A percentile compares a stretch with the other conserved stretches of the same genome.
Conservation (phyloP, 1,140 invertebrate species). For the Philopotamus ludificatus region DNA sequence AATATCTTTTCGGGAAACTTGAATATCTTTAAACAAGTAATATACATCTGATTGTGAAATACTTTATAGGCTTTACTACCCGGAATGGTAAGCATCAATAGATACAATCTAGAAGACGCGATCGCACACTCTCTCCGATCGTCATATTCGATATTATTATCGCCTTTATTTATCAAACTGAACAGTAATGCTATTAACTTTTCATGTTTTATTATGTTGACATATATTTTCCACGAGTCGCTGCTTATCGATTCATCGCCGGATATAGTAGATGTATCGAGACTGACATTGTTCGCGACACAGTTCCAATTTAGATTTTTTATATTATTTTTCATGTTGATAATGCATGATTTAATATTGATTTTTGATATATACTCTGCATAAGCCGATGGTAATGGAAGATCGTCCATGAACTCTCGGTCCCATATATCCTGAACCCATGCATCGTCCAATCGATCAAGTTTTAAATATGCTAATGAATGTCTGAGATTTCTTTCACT, state of each 20-base stretch:
- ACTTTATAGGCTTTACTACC: slow-evolving; percentile 31
- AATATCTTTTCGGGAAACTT: slow-evolving; percentile 20
- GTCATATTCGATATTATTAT: slow-evolving; percentile 2
- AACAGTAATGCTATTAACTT: slow-evolving; percentile 32
- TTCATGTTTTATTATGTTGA: slow-evolving; percentile 19
- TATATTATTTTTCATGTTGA: background rate
- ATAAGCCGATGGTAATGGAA: slow-evolving; percentile 24
- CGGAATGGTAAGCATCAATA: slow-evolving; percentile 30
- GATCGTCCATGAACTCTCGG: slow-evolving; percentile 33
- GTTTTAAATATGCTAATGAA: no score
- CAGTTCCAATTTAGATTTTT: background rate
- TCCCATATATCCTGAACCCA: slow-evolving; percentile 35
- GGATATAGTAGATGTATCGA: background rate
- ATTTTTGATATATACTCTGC: background rate
- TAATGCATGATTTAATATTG: no score
- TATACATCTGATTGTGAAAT: slow-evolving; percentile 31
- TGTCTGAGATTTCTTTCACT: no score
- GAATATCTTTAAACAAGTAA: slow-evolving; percentile 31
- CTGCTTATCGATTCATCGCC: background rate
- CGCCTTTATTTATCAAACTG: slow-evolving; percentile 27
- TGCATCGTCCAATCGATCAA: slow-evolving; percentile 18
- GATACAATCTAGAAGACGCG: slow-evolving; percentile 23
- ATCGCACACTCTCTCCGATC: slow-evolving; percentile 19
- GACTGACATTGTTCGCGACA: background rate
- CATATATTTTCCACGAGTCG: slow-evolving; percentile 24